Base-by-base conservation (phyloP, 1,140 invertebrate genomes). In the Diorhabda elongata region DNA sequence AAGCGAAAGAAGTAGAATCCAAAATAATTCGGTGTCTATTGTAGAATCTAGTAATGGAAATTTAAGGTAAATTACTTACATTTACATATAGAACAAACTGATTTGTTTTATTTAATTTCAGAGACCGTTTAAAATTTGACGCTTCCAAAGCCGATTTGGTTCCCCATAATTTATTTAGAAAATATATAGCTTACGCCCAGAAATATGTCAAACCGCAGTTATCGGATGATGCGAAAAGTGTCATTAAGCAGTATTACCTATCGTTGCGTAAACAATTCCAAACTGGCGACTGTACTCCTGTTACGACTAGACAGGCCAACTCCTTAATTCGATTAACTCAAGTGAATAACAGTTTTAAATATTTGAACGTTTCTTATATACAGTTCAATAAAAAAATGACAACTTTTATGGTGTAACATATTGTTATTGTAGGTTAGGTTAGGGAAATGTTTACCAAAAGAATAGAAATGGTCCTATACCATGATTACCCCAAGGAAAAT, bases 181-280 rank as follows among this genome's bases (percentile, higher is more conserved):
- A 97, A 83, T 98, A 97, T 78, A 91, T 98, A 61, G 91, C 91
- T 2, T 98, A 97, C 84, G 93, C 95, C 1, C 87, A 90, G 65
- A 91, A 95, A 80, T 95, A 96, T 83, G 92, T 97, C 0, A 88
- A 91, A 73, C 94, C 96, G 8, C 87, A 87, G 77, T 82, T 98
- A 60, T 89, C 87, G 61, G 77, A 76, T 26, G 87, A 88, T 61
- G 94, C 95, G 11, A 88, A 87, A 4, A 80, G 83, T 67, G 80
- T 89, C 4, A 77, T 98, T 7, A 88, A 92, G 80, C 80, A 90
- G 5, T 97, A 94, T 83, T 98, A 97, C 80, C 81, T 96, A 26
- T 85, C 92, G 69, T 83, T 98, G 52, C 83, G 94, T 42, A 83
- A 84, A 74, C 85, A 87, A 67, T 89, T 89, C 79, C 85, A 92